Conservation (phyloP, 2,113 vertebrate genomes). For the Jaculus jaculus region DNA sequence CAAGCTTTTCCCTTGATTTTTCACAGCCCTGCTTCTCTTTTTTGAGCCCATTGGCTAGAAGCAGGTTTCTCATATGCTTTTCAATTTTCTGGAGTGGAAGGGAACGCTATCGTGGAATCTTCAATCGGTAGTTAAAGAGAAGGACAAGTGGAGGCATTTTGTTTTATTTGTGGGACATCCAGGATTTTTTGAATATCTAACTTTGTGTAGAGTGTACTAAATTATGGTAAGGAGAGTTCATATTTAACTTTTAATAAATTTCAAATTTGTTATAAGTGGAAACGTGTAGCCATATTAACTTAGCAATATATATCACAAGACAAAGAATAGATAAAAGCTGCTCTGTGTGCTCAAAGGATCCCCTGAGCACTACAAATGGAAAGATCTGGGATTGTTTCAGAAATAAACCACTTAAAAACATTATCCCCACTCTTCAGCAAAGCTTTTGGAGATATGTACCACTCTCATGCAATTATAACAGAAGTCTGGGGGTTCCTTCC, state of each 20-base stretch:
- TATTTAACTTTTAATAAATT: not conserved
- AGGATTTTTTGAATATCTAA: not conserved
- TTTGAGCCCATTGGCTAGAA: not conserved
- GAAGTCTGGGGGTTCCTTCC: too few species aligned
- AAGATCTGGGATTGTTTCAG: not conserved
- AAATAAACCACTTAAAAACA: not conserved
- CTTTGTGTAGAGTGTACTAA: not conserved
- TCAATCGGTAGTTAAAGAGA: not conserved
- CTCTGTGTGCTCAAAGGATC: not conserved
- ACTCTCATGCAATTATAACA: not conserved
- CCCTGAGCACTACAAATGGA: not conserved
- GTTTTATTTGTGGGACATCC: not conserved
- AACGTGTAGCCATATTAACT: not conserved
- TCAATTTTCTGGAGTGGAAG: not conserved
- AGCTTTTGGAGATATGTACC: not conserved
- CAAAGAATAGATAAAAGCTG: not conserved
- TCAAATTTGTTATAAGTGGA: not conserved
- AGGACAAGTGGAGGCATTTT: not conserved
- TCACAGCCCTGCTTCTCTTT: not conserved
- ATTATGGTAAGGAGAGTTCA: not conserved
- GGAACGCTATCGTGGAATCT: not conserved
- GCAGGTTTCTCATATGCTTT: not conserved
- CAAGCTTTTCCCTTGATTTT: not conserved
- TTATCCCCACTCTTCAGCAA: not conserved
- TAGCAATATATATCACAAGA: not conserved